A percentile compares a stretch with the other conserved stretches of the same genome.
Evolutionary conservation across 2,888 invertebrate genomes (phyloP).

Genomic region (Ellobium chinense): DNA sequence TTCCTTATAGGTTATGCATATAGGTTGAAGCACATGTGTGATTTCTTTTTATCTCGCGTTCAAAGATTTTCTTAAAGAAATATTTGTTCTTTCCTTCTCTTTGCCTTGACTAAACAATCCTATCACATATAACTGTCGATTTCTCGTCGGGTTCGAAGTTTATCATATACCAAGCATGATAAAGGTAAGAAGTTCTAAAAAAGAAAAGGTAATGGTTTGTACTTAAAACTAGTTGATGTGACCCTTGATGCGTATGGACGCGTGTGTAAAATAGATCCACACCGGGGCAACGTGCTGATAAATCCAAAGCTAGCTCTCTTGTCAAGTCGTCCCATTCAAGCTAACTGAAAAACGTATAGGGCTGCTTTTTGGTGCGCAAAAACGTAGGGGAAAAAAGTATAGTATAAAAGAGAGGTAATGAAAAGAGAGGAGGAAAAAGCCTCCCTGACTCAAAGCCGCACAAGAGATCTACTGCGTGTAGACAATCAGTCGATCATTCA

Average conservation of each 20-base stretch:
- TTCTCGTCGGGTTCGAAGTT: background rate
- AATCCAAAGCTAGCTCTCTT: background rate
- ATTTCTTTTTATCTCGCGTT: too few relatives aligned
- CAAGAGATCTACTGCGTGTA: constrained; percentile 22
- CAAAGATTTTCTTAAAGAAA: too few relatives aligned
- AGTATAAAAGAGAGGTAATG: background rate
- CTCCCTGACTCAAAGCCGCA: background rate
- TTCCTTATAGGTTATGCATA: background rate
- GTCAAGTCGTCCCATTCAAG: background rate
- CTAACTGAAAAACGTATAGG: constrained; percentile 9
- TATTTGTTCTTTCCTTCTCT: too few relatives aligned
- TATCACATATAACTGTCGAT: background rate
- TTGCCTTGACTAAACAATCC: background rate
- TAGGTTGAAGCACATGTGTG: background rate
- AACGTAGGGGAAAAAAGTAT: background rate
- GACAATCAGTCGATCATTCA: constrained; percentile 35
- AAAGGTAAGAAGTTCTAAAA: too few relatives aligned
- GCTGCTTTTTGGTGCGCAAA: background rate
- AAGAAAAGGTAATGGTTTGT: background rate
- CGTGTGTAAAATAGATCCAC: constrained; percentile 7
- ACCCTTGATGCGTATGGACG: background rate
- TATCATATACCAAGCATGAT: background rate
- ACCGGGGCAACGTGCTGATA: constrained; percentile 6
- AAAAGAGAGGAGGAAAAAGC: background rate
- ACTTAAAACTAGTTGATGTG: background rate